Evolutionary conservation across 2,888 invertebrate genomes (phyloP).

Genomic region (Eilema griseolum): DNA sequence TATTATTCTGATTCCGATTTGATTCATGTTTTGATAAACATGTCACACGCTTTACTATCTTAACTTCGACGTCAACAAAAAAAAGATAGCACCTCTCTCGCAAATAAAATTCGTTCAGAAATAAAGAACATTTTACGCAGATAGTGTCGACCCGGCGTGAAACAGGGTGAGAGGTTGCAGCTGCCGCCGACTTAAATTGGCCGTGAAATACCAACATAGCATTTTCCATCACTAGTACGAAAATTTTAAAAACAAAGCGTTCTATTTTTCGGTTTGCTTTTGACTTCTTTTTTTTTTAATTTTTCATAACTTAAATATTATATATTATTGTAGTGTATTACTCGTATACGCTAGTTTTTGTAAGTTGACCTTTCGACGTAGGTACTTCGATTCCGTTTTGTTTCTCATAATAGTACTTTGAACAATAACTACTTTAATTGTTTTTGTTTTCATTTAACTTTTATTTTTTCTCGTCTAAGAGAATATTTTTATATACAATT

Average conservation of each 20-base stretch:
- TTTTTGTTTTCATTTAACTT: too few species aligned
- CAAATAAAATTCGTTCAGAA: slow-evolving; percentile 38
- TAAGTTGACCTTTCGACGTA: neutral
- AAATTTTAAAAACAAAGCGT: slow-evolving; percentile 23
- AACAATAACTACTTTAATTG: too few species aligned
- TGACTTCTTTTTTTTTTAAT: neutral
- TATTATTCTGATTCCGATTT: neutral
- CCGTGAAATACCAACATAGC: slow-evolving; percentile 43
- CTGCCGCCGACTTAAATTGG: slow-evolving; percentile 44
- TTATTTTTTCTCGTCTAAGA: too few species aligned
- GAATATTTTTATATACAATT: too few species aligned
- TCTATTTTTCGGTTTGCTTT: slow-evolving; percentile 8
- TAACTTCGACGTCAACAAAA: slow-evolving; percentile 24
- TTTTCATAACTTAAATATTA: neutral
- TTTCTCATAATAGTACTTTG: too few species aligned
- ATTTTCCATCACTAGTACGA: slow-evolving; percentile 25
- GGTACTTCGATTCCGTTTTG: too few species aligned
- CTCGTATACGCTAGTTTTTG: neutral
- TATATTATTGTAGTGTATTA: too few species aligned
- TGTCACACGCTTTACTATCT: slow-evolving; percentile 12
- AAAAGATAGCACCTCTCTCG: slow-evolving; percentile 20
- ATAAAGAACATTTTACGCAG: slow-evolving; percentile 32
- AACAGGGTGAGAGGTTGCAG: slow-evolving; percentile 40
- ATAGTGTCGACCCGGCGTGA: slow-evolving; percentile 26
- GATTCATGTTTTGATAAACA: too few species aligned